phyloP scores from a whole-genome alignment of 2,797 vertebrate species.

The Cirrhinus molitorella region DNA sequence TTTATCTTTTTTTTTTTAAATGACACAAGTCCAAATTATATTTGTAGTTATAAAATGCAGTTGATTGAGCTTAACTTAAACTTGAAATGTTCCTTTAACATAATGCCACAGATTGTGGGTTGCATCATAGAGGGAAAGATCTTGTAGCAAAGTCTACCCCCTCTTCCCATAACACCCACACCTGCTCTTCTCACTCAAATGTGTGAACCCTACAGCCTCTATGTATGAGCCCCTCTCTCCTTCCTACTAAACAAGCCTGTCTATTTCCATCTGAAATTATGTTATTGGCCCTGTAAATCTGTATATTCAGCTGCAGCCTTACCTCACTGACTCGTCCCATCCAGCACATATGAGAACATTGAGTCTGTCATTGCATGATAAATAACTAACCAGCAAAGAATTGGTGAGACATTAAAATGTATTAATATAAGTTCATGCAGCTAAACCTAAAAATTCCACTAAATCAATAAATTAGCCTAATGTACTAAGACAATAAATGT shows the following conservation, averaged over 20 bases:
- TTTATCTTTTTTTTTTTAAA: no score
- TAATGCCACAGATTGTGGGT: not conserved
- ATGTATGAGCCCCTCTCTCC: not conserved
- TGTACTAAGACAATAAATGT: not conserved
- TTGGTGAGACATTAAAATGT: not conserved
- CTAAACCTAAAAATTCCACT: not conserved
- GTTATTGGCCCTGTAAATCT: conserved; percentile 29
- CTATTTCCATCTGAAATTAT: conserved; percentile 22
- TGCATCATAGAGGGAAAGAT: conserved; percentile 20
- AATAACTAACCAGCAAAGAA: not conserved
- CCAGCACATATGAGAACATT: conserved; percentile 33
- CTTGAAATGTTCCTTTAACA: not conserved
- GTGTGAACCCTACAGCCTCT: not conserved
- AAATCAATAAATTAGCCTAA: not conserved
- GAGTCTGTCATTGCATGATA: not conserved
- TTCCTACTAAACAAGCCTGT: conserved; percentile 27
- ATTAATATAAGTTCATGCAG: not conserved
- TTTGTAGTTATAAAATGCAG: not conserved
- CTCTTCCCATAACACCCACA: conserved; percentile 37
- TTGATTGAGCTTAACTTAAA: not conserved
- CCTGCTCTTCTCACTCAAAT: conserved; percentile 59
- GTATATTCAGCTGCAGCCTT: conserved; percentile 58
- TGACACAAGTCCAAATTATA: no score
- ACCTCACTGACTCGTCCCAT: conserved; percentile 35
- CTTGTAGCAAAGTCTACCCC: conserved; percentile 1